Evolutionary conservation across 2,113 vertebrate genomes (phyloP).

Genomic region (Thomomys bottae): DNA sequence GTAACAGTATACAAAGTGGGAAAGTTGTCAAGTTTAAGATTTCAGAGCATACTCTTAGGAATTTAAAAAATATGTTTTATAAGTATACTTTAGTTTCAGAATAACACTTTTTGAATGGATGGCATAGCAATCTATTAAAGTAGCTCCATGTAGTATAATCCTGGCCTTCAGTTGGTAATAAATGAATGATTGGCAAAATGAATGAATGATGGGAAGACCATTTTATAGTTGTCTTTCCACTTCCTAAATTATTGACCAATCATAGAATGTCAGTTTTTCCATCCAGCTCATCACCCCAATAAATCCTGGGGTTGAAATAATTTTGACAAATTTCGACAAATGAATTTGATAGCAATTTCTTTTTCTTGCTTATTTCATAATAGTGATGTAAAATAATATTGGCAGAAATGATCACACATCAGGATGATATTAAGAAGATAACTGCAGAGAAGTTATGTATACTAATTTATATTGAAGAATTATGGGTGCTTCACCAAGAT

Average conservation of each 20-base stretch:
- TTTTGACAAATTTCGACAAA: background rate
- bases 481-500: background rate
- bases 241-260: background rate
- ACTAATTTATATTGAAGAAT: background rate
- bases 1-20: background rate
- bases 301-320: background rate
- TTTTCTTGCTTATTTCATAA: slow-evolving; percentile 36
- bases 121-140: background rate
- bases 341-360: background rate
- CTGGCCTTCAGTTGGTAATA: background rate
- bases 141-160: background rate
- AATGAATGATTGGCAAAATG: background rate
- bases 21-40: background rate
- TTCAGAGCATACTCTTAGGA: background rate
- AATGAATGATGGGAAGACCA: background rate
- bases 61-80: slow-evolving; percentile 42
- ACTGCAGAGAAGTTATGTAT: background rate
- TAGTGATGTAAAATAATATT: background rate
- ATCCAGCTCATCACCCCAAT: background rate
- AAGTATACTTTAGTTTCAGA: background rate
- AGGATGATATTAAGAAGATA: background rate
- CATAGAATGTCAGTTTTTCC: background rate
- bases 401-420: background rate
- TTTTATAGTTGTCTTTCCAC: background rate
- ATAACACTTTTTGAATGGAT: background rate